Conservation (phyloP, 2,888 invertebrate species). For the Yponomeuta plumbellus region DNA sequence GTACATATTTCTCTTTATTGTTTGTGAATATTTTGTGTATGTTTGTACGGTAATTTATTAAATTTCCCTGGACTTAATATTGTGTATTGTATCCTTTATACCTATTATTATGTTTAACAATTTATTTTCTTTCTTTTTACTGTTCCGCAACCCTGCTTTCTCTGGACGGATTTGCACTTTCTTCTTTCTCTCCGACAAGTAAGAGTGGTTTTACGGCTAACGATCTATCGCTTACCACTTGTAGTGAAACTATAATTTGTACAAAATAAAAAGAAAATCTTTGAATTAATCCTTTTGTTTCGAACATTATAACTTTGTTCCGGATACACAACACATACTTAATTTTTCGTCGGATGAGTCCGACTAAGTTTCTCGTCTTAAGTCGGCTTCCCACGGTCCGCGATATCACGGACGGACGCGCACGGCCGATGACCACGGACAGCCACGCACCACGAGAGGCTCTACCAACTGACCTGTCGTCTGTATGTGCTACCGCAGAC, state of each 20-base stretch:
- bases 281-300: too few relatives aligned
- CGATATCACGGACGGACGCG: too few relatives aligned
- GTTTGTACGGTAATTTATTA: not conserved
- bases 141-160: constrained; percentile 29
- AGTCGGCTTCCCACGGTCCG: too few relatives aligned
- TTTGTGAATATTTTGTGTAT: not conserved
- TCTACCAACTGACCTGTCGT: too few relatives aligned
- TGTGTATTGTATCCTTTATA: not conserved
- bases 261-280: too few relatives aligned
- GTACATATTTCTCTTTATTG: not conserved
- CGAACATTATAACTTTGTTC: too few relatives aligned
- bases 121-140: constrained; percentile 26
- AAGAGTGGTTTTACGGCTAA: constrained; percentile 25
- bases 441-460: too few relatives aligned
- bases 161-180: constrained; percentile 30
- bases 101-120: not conserved
- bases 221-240: not conserved
- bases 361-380: too few relatives aligned
- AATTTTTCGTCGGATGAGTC: too few relatives aligned
- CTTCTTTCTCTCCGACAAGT: constrained; percentile 35
- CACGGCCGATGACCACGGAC: too few relatives aligned
- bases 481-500: too few relatives aligned
- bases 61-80: not conserved
- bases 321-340: too few relatives aligned
- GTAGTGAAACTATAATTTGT: not conserved